These are phyloP conservation scores for Papilio machaon DNA, from an alignment of 1,140 invertebrate genomes.

Conservation along the genomic window DNA sequence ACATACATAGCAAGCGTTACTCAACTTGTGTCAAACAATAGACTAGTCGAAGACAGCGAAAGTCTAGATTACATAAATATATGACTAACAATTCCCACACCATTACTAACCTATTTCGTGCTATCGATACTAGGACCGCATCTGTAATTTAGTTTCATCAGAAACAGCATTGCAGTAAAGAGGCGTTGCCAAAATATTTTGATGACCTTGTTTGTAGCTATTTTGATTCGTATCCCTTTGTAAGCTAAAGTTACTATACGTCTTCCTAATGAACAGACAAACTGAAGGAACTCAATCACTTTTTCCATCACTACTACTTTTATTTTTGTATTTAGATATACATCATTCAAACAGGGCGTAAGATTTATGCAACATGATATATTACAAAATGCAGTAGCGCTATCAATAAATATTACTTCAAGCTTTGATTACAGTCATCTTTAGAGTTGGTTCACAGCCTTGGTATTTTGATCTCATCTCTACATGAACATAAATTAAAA, in stretches of 20 bases:
- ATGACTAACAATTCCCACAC: conserved; percentile 8
- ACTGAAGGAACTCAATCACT: neutral
- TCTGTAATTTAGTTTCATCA: neutral
- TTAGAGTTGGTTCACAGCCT: conserved; percentile 9
- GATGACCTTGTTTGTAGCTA: neutral
- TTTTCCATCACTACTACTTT: no score
- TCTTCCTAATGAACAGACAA: neutral
- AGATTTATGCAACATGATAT: conserved; percentile 2
- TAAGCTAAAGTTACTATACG: neutral
- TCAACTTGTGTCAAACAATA: neutral
- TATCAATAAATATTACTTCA: neutral
- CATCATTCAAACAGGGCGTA: neutral
- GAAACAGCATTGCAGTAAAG: conserved; percentile 22
- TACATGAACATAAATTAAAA: neutral
- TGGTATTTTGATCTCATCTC: conserved; percentile 30
- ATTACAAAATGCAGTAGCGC: neutral
- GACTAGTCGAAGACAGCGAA: neutral
- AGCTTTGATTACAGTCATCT: conserved; percentile 1
- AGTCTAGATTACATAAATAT: neutral
- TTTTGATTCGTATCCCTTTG: neutral
- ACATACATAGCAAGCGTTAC: neutral
- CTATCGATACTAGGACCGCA: neutral
- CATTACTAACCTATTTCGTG: conserved; percentile 12
- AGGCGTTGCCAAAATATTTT: conserved; percentile 28
- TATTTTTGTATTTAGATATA: neutral